A percentile compares a stretch with the other conserved stretches of the same genome.
These are phyloP conservation scores for Caenorhabditis uteleia DNA, from an alignment of 2,888 invertebrate genomes.

Conservation along the genomic window DNA sequence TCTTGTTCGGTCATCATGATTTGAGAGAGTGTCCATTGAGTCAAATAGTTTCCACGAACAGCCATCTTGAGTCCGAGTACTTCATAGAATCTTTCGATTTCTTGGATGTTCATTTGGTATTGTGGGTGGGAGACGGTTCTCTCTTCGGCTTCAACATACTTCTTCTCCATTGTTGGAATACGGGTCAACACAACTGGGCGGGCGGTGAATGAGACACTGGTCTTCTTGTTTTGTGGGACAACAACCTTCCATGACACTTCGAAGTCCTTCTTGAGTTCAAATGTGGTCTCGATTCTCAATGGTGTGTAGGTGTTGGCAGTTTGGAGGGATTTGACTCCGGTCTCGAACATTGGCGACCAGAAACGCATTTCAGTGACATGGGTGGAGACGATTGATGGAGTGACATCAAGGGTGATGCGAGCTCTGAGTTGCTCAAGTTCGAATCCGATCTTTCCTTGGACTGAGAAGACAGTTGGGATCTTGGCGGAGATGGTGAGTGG, in stretches of 20 bases:
- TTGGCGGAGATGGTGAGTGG: conserved; percentile 48
- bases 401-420: conserved; percentile 22
- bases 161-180: conserved; percentile 7
- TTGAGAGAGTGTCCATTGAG: conserved; percentile 27
- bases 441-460: conserved; percentile 22
- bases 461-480: conserved; percentile 39
- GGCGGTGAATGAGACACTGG: too few species aligned
- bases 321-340: conserved; percentile 55
- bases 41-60: conserved; percentile 38
- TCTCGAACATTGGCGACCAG: conserved; percentile 50
- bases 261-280: conserved; percentile 23
- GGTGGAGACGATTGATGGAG: conserved; percentile 29
- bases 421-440: conserved; percentile 27
- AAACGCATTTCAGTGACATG: conserved; percentile 40
- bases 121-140: conserved; percentile 45
- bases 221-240: too few species aligned
- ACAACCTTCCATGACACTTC: too few species aligned
- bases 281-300: conserved; percentile 37
- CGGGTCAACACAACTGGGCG: too few species aligned
- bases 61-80: conserved; percentile 38
- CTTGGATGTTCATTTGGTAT: conserved; percentile 23
- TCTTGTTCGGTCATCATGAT: conserved; percentile 51
- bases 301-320: conserved; percentile 51
- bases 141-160: conserved; percentile 44
- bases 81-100: conserved; percentile 27